Evolutionary conservation across 2,888 invertebrate species (phyloP).

Genomic region (Aethes cnicana): DNA sequence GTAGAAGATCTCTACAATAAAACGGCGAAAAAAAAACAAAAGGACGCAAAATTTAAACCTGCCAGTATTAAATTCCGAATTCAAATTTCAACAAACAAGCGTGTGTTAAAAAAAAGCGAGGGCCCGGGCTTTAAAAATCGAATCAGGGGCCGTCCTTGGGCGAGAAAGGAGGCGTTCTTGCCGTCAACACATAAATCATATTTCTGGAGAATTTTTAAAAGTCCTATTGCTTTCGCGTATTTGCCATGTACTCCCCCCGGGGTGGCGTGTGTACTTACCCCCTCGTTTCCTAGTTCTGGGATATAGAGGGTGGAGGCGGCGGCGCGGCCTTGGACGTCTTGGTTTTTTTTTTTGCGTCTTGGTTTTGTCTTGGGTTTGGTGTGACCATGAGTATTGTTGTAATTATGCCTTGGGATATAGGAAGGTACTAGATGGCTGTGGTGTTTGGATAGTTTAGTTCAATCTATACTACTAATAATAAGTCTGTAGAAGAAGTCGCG

Average conservation of each 20-base stretch:
- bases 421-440: too few relatives aligned
- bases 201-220: conserved; percentile 83
- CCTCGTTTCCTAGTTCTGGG: conserved; percentile 80
- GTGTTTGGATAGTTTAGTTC: too few relatives aligned
- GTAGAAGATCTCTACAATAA: too few relatives aligned
- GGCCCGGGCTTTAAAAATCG: conserved; percentile 78
- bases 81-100: conserved; percentile 31
- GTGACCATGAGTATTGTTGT: too few relatives aligned
- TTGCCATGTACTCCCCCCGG: conserved; percentile 80
- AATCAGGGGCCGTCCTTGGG: conserved; percentile 79
- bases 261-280: conserved; percentile 79
- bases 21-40: conserved; percentile 14
- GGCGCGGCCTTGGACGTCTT: conserved; percentile 44
- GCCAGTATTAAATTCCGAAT: conserved; percentile 10
- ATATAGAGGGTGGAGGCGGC: conserved; percentile 37
- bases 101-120: conserved; percentile 34
- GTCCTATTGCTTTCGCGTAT: conserved; percentile 83
- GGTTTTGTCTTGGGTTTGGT: too few relatives aligned
- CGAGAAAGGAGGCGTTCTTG: conserved; percentile 67
- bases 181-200: conserved; percentile 83
- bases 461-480: too few relatives aligned
- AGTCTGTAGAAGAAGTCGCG: too few relatives aligned
- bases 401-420: not conserved
- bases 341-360: not conserved
- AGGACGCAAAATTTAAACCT: too few relatives aligned